Conservation (phyloP, 1,140 invertebrate genomes). For the Rhyacophila brunnea region DNA sequence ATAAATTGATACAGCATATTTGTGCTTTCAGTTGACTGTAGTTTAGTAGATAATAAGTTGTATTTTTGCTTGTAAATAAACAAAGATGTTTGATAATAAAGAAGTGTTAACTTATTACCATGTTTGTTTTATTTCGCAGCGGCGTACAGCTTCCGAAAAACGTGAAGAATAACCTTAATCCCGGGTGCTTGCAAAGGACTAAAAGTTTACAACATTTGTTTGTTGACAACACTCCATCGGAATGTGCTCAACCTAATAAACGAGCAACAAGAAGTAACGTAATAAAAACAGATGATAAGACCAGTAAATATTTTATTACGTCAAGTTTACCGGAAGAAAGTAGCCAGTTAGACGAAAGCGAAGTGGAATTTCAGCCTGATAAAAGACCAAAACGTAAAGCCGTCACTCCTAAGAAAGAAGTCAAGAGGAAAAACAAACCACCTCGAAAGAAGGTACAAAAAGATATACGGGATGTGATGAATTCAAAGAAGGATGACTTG, state of each 20-base stretch:
- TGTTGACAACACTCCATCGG: background rate
- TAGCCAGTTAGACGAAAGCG: conserved; percentile 9
- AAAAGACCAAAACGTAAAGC: conserved; percentile 9
- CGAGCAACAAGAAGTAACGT: background rate
- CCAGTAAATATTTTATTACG: conserved; percentile 18
- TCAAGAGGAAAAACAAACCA: conserved; percentile 6
- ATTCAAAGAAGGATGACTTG: conserved; percentile 44
- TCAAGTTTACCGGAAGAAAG: background rate
- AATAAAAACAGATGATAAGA: background rate
- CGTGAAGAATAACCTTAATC: background rate
- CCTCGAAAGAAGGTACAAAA: conserved; percentile 4
- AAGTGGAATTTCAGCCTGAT: conserved; percentile 12
- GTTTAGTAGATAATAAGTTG: no score
- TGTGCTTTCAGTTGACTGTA: no score
- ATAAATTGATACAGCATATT: no score
- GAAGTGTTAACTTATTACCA: background rate
- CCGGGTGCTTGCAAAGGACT: background rate
- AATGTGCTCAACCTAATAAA: background rate
- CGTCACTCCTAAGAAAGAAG: background rate
- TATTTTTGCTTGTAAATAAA: no score
- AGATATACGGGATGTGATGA: conserved; percentile 1
- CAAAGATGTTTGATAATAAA: no score
- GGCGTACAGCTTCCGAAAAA: background rate
- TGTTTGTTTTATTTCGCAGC: background rate
- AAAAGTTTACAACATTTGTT: background rate